Evolutionary conservation across 2,888 invertebrate species (phyloP).

Genomic region (Allacma fusca): DNA sequence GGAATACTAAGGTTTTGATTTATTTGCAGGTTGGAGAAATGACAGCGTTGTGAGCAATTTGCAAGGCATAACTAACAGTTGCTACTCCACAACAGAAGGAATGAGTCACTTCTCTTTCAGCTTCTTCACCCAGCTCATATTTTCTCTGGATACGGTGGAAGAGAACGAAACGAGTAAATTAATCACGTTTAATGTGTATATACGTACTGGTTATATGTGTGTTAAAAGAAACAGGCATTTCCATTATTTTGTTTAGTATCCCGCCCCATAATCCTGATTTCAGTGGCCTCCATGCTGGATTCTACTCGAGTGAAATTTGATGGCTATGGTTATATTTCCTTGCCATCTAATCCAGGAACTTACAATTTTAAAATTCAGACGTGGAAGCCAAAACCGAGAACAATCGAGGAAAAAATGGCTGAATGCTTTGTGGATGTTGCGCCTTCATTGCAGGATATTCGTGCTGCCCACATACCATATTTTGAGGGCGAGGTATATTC

Average conservation of each 20-base stretch:
- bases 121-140: slow-evolving; percentile 55
- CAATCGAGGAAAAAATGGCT: slow-evolving; percentile 54
- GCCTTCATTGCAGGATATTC: slow-evolving; percentile 57
- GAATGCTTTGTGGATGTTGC: slow-evolving; percentile 55
- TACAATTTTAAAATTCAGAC: slow-evolving; percentile 51
- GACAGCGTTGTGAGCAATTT: slow-evolving; percentile 50
- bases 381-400: slow-evolving; percentile 55
- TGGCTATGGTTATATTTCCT: slow-evolving; percentile 55
- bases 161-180: slow-evolving; percentile 46
- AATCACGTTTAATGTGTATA: not conserved
- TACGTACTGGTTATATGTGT: too few species aligned
- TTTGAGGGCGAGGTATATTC: slow-evolving; percentile 42
- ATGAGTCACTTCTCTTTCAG: slow-evolving; percentile 57
- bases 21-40: slow-evolving; percentile 60
- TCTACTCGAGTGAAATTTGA: slow-evolving; percentile 52
- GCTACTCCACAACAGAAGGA: slow-evolving; percentile 48
- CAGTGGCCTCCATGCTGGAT: slow-evolving; percentile 54
- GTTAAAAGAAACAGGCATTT: too few species aligned
- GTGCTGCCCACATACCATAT: slow-evolving; percentile 52
- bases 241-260: slow-evolving; percentile 40
- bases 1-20: too few species aligned
- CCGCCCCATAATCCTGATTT: slow-evolving; percentile 51
- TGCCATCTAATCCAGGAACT: slow-evolving; percentile 56
- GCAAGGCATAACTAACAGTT: slow-evolving; percentile 57
- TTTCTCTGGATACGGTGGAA: slow-evolving; percentile 52